phyloP scores from a whole-genome alignment of 2,113 vertebrate species.

The Dascyllus trimaculatus region DNA sequence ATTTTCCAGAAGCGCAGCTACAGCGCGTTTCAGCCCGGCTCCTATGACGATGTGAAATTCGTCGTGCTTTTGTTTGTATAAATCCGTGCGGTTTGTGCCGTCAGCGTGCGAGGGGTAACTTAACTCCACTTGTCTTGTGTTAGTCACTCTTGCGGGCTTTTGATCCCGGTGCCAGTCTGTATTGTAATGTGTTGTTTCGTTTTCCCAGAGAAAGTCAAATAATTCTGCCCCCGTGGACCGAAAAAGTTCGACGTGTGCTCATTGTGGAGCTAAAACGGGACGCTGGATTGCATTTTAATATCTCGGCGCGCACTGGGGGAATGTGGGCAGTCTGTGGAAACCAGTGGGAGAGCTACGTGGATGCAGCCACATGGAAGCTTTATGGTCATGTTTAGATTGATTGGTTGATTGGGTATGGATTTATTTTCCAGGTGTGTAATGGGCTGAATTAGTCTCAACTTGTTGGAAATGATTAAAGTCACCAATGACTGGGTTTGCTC shows the following conservation, averaged over 20 bases:
- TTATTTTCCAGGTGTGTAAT: slow-evolving; percentile 14
- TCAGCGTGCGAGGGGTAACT: neutral
- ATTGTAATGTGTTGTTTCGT: neutral
- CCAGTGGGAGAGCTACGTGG: neutral
- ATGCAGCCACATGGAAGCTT: slow-evolving; percentile 1
- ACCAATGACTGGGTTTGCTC: neutral
- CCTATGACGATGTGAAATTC: neutral
- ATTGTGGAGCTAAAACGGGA: neutral
- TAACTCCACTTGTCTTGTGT: slow-evolving; percentile 4
- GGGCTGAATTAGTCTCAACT: slow-evolving; percentile 3
- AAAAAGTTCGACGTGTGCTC: too few species aligned
- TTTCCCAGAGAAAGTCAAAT: too few species aligned
- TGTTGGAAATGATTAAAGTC: slow-evolving; percentile 5
- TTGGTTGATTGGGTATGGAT: slow-evolving; percentile 1
- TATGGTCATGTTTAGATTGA: neutral
- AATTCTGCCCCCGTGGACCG: too few species aligned
- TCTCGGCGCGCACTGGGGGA: neutral
- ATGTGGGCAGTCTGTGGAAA: neutral
- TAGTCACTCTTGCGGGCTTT: slow-evolving; percentile 3
- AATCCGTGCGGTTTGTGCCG: slow-evolving; percentile 12
- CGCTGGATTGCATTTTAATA: neutral
- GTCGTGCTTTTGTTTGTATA: neutral
- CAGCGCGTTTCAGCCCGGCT: neutral
- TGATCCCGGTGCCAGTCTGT: neutral
- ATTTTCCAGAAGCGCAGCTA: slow-evolving; percentile 9